Conservation (phyloP, 2,888 invertebrate genomes). For the Argyresthia albistria region DNA sequence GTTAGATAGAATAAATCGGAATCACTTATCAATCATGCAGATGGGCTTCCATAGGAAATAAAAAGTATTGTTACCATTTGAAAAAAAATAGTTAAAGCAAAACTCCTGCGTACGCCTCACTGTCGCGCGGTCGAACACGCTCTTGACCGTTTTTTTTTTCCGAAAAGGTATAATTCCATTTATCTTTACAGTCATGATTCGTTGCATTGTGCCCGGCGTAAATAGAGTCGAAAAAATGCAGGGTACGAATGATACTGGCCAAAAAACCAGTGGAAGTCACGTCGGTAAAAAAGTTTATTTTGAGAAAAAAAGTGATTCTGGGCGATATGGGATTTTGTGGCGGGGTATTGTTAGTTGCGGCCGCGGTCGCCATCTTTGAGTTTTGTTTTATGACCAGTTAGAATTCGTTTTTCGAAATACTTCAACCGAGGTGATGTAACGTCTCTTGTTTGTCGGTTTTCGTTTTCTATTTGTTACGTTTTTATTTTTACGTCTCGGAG, state of each 20-base stretch:
- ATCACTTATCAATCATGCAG: no score
- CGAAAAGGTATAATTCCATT: conserved; percentile 36
- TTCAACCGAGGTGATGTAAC: background rate
- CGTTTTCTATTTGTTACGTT: no score
- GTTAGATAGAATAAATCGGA: no score
- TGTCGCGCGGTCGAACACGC: no score
- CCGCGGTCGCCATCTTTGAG: conserved; percentile 11
- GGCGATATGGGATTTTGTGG: conserved; percentile 22
- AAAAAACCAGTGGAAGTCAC: conserved; percentile 29
- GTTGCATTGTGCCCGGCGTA: conserved; percentile 50
- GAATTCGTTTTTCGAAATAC: background rate
- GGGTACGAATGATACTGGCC: conserved; percentile 22
- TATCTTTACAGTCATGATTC: conserved; percentile 57
- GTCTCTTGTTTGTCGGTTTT: no score
- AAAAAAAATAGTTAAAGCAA: no score
- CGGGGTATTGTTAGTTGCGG: conserved; percentile 23
- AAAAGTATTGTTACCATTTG: no score
- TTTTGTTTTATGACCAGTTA: background rate
- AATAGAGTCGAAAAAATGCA: conserved; percentile 36
- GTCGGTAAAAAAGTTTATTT: conserved; percentile 27
- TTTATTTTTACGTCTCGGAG: no score
- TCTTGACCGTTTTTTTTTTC: conserved; percentile 22
- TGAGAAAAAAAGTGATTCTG: conserved; percentile 26
- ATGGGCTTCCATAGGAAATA: no score
- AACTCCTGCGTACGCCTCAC: no score